These are phyloP conservation scores for Idaea dimidiata DNA, from an alignment of 2,888 invertebrate species.

Conservation along the genomic window DNA sequence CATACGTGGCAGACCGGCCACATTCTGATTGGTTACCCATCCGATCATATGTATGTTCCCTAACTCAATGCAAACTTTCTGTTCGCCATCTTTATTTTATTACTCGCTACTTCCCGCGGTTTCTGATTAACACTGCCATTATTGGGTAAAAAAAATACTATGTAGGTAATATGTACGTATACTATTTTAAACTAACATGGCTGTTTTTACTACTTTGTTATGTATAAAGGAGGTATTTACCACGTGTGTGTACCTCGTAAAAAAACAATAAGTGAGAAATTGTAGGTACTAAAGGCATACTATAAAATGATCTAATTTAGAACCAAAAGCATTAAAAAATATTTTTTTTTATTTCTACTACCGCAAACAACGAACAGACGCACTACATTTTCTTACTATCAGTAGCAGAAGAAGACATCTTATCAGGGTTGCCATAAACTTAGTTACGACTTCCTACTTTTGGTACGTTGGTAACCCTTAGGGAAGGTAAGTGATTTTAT, in stretches of 20 bases:
- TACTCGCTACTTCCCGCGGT: conserved; percentile 28
- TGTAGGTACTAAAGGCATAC: too few species aligned
- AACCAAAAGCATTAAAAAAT: too few species aligned
- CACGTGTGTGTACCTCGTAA: too few species aligned
- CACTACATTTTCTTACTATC: neutral
- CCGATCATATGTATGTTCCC: conserved; percentile 55
- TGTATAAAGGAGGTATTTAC: too few species aligned
- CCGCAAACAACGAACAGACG: neutral
- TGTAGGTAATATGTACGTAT: too few species aligned
- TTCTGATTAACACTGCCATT: neutral
- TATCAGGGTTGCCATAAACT: conserved; percentile 41
- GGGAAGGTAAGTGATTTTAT: conserved; percentile 17
- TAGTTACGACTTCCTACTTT: conserved; percentile 13
- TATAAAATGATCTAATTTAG: too few species aligned
- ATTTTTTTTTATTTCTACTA: too few species aligned
- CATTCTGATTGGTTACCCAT: conserved; percentile 65
- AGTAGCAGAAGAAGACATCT: conserved; percentile 33
- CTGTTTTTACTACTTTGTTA: too few species aligned
- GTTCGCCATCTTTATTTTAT: conserved; percentile 61
- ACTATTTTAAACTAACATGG: too few species aligned
- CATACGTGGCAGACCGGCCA: conserved; percentile 28
- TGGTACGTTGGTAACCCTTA: conserved; percentile 10
- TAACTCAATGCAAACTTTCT: conserved; percentile 14
- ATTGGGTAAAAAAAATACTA: too few species aligned
- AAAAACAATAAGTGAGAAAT: too few species aligned